A percentile compares a stretch with the other conserved stretches of the same genome.
phyloP scores from a whole-genome alignment of 2,797 vertebrate genomes.

The Enteromius radiatus region DNA sequence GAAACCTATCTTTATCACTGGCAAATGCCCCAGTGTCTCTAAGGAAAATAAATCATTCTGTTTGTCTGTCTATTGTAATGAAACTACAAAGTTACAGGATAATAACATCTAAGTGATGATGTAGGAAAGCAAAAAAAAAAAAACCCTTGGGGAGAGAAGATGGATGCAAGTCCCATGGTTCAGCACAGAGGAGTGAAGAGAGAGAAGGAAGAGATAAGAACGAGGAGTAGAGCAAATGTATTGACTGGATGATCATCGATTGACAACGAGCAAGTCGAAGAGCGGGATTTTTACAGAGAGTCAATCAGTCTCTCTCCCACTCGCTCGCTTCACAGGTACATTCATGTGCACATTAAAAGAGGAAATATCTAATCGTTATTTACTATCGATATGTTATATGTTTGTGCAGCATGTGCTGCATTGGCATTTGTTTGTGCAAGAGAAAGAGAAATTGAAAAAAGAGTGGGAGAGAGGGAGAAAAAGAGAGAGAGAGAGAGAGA shows the following conservation, averaged over 20 bases:
- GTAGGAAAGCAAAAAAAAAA: not conserved
- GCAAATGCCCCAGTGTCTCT: constrained; percentile 24
- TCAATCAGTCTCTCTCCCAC: constrained; percentile 13
- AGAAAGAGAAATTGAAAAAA: not conserved
- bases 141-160: not conserved
- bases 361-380: constrained; percentile 12
- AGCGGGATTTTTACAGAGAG: constrained; percentile 38
- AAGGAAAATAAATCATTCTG: constrained; percentile 12
- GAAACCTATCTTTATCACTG: constrained; percentile 33
- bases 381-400: not conserved
- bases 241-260: constrained; percentile 67
- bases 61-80: constrained; percentile 25
- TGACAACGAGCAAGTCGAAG: constrained; percentile 56
- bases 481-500: not conserved
- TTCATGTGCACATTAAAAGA: constrained; percentile 27
- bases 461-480: not conserved
- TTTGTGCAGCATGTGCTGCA: not conserved
- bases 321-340: constrained; percentile 1
- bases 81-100: constrained; percentile 28
- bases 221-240: constrained; percentile 56
- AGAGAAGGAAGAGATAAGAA: constrained; percentile 38
- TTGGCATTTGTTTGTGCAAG: not conserved
- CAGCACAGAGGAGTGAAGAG: constrained; percentile 19
- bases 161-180: constrained; percentile 11
- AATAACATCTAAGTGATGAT: constrained; percentile 27